Conservation (phyloP, 2,797 vertebrate species). For the Erethizon dorsatum region DNA sequence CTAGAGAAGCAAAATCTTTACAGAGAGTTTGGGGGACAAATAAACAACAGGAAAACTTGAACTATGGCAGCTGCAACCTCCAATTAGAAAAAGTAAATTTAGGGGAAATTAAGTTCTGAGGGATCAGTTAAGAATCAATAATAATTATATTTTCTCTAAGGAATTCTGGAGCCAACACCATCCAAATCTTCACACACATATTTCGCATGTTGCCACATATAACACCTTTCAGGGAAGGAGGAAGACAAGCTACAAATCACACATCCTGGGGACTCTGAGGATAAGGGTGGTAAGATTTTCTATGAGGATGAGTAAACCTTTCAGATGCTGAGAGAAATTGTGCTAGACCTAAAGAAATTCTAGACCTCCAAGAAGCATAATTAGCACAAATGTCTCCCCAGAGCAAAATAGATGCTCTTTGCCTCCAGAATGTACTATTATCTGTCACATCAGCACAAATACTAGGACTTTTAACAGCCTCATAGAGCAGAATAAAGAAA, state of each 20-base stretch:
- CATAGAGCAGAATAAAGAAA: neutral
- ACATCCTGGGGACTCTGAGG: no score
- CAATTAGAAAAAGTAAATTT: constrained; percentile 64
- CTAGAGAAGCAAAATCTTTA: constrained; percentile 76
- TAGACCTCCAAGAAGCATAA: neutral
- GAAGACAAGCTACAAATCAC: neutral
- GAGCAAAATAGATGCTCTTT: neutral
- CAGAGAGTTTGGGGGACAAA: constrained; percentile 66
- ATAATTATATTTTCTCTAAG: neutral
- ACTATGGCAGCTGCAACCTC: constrained; percentile 25
- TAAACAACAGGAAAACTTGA: constrained; percentile 70
- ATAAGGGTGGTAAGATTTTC: rapidly evolving
- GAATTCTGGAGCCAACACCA: neutral
- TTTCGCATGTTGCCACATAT: neutral
- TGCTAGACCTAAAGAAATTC: neutral
- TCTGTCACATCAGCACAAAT: neutral
- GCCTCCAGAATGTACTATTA: neutral
- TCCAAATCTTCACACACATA: rapidly evolving
- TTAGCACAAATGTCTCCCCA: neutral
- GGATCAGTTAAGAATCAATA: neutral
- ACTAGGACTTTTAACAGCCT: no score
- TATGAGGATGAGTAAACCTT: neutral
- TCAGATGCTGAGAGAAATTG: neutral
- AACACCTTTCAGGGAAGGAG: neutral
- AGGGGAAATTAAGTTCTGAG: constrained; percentile 52